Percentiles rank a stretch among this genome's conserved stretches.
Evolutionary conservation across 2,113 vertebrate genomes (phyloP).

Genomic region (Neolamprologus sp.): DNA sequence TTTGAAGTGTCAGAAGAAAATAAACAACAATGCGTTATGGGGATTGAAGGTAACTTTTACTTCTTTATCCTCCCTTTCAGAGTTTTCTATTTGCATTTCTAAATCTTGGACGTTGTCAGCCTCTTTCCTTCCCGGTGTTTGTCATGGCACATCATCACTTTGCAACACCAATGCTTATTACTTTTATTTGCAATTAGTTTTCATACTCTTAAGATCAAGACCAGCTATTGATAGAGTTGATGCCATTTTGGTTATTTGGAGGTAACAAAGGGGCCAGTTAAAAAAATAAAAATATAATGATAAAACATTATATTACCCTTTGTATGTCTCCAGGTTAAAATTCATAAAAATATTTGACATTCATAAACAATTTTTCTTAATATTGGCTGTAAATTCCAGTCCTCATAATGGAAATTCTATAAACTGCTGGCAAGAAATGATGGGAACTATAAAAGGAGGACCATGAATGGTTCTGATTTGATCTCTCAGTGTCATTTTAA

Average conservation of each 20-base stretch:
- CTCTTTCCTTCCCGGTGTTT: background rate
- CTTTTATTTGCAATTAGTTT: background rate
- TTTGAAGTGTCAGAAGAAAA: conserved; percentile 93
- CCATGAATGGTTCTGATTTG: background rate
- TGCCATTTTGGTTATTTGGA: background rate
- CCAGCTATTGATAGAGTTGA: background rate
- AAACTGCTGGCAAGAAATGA: background rate
- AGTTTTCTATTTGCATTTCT: background rate
- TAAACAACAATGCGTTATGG: conserved; percentile 82
- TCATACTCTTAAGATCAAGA: background rate
- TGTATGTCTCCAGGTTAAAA: background rate
- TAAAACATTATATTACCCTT: background rate
- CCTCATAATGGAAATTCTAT: background rate
- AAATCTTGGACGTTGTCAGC: background rate
- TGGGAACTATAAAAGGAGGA: background rate
- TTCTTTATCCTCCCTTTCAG: background rate
- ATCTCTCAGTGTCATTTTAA: background rate
- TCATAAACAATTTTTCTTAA: background rate
- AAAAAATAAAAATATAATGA: background rate
- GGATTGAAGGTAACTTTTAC: conserved; percentile 85
- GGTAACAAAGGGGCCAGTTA: background rate
- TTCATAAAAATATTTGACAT: background rate
- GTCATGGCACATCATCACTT: background rate
- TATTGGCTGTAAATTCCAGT: background rate
- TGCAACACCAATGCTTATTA: background rate